Percentiles rank a stretch among this genome's conserved stretches.
These are phyloP conservation scores for Leptura quadrifasciata DNA, from an alignment of 2,888 invertebrate genomes.

Conservation along the genomic window DNA sequence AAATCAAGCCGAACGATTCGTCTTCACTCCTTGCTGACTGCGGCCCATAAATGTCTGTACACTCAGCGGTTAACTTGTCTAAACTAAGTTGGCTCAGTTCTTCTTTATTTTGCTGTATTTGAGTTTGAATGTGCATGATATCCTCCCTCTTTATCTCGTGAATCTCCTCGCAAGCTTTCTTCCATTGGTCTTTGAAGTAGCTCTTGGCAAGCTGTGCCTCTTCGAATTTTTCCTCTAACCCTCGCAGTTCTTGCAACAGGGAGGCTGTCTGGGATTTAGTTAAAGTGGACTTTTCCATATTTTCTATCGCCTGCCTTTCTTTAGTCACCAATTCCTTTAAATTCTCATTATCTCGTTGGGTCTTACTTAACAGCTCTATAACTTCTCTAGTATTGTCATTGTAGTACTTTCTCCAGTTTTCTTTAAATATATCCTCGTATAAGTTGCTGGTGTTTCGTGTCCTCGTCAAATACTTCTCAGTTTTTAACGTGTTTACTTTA, in stretches of 20 bases:
- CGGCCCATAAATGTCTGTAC: slow-evolving; percentile 2
- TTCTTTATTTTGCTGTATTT: slow-evolving; percentile 74
- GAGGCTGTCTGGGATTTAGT: slow-evolving; percentile 82
- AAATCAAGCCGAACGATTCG: slow-evolving; percentile 19
- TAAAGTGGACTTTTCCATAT: slow-evolving; percentile 76
- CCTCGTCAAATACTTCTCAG: slow-evolving; percentile 57
- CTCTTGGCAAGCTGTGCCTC: slow-evolving; percentile 80
- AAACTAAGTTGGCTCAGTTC: slow-evolving; percentile 65
- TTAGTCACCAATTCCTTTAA: slow-evolving; percentile 67
- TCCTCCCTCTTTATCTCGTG: slow-evolving; percentile 78
- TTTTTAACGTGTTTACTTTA: slow-evolving; percentile 69
- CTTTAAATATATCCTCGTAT: slow-evolving; percentile 60
- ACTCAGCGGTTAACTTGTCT: slow-evolving; percentile 32
- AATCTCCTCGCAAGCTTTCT: slow-evolving; percentile 81
- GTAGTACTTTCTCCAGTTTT: slow-evolving; percentile 66
- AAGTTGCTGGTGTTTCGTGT: slow-evolving; percentile 54
- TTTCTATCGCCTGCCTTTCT: slow-evolving; percentile 70
- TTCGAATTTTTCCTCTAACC: slow-evolving; percentile 80
- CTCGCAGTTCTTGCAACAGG: slow-evolving; percentile 81
- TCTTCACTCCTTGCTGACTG: slow-evolving; percentile 16
- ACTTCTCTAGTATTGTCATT: slow-evolving; percentile 65
- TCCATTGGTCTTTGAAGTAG: slow-evolving; percentile 87
- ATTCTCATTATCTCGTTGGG: slow-evolving; percentile 68
- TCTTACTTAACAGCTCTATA: slow-evolving; percentile 66
- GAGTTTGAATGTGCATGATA: slow-evolving; percentile 75